Conservation (phyloP, 2,888 invertebrate species). For the Lagria hirta region DNA sequence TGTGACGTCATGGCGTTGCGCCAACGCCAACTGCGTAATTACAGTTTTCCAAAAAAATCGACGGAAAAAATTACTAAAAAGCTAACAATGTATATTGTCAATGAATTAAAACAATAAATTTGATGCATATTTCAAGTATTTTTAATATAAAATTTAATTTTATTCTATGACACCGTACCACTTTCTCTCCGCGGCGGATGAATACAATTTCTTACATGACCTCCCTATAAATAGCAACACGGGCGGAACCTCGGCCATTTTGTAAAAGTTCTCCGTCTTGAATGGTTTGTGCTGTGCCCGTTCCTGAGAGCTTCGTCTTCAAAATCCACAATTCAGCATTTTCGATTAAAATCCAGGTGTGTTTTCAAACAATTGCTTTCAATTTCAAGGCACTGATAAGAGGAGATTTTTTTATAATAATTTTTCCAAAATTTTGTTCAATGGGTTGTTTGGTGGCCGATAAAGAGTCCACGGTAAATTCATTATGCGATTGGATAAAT, state of each 20-base stretch:
- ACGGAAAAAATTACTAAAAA: too few species aligned
- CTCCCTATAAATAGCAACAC: slow-evolving; percentile 39
- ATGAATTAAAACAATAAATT: too few species aligned
- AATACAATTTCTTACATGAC: slow-evolving; percentile 31
- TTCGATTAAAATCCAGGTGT: slow-evolving; percentile 35
- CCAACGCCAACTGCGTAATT: too few species aligned
- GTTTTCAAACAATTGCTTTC: slow-evolving; percentile 35
- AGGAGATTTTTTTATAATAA: slow-evolving; percentile 41
- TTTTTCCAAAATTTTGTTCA: slow-evolving; percentile 5
- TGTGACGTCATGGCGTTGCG: too few species aligned
- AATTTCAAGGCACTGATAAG: slow-evolving; percentile 30
- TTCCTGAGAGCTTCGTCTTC: slow-evolving; percentile 10
- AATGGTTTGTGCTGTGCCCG: slow-evolving; percentile 17
- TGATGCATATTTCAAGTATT: too few species aligned
- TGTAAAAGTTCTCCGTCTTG: slow-evolving; percentile 22
- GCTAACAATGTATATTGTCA: too few species aligned
- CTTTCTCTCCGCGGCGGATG: slow-evolving; percentile 40
- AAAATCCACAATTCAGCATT: slow-evolving; percentile 5
- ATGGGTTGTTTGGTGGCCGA: slow-evolving; percentile 32
- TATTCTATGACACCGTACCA: too few species aligned
- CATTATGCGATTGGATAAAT: slow-evolving; percentile 63
- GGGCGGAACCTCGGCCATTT: slow-evolving; percentile 30
- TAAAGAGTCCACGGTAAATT: slow-evolving; percentile 25
- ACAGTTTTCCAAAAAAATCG: too few species aligned
- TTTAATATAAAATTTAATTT: too few species aligned